A percentile compares a stretch with the other conserved stretches of the same genome.
Conservation (phyloP, 2,113 vertebrate genomes). For the Hippocampus comes region DNA sequence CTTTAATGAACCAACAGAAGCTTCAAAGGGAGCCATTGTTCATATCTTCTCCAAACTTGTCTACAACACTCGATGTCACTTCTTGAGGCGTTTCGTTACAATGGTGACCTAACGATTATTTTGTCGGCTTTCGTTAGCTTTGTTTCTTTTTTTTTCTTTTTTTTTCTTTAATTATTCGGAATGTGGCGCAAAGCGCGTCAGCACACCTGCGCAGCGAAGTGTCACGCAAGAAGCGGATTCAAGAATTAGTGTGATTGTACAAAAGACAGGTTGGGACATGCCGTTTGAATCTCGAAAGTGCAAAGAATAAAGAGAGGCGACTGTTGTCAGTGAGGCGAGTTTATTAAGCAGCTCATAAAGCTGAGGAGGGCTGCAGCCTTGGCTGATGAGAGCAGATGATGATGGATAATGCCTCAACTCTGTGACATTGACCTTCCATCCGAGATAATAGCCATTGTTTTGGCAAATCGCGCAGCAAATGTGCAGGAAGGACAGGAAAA, state of each 20-base stretch:
- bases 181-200: no score
- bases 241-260: not conserved
- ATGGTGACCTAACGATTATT: constrained; percentile 5
- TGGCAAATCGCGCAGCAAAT: constrained; percentile 70
- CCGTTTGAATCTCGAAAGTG: not conserved
- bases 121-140: not conserved
- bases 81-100: constrained; percentile 21
- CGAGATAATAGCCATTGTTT: constrained; percentile 94
- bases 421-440: constrained; percentile 94
- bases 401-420: constrained; percentile 81
- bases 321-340: constrained; percentile 47
- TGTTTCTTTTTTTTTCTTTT: no score
- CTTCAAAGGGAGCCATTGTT: constrained; percentile 32
- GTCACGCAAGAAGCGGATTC: no score
- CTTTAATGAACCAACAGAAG: constrained; percentile 55
- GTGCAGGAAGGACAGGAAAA: constrained; percentile 84
- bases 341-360: constrained; percentile 64
- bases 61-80: constrained; percentile 8
- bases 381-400: constrained; percentile 79
- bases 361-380: constrained; percentile 48
- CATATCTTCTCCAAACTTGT: constrained; percentile 47
- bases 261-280: not conserved
- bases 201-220: not conserved
- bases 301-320: constrained; percentile 21
- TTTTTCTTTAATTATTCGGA: no score